Evolutionary conservation across 2,888 invertebrate species (phyloP).

Genomic region (Atherix ibis): DNA sequence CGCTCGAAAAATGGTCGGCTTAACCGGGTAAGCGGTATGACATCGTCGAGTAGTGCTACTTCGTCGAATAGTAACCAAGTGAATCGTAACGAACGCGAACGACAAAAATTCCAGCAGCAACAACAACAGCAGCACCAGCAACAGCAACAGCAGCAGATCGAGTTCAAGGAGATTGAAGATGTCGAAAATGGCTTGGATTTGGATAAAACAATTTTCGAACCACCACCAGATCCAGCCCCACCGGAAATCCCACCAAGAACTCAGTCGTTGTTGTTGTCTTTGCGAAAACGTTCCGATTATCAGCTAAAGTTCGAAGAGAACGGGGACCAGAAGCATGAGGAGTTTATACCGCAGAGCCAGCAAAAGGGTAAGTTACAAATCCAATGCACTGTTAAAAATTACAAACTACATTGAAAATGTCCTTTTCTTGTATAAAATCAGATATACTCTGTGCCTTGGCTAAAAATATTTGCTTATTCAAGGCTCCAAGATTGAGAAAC

Average conservation of each 20-base stretch:
- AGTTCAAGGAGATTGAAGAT: conserved; percentile 6
- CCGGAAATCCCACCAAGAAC: conserved; percentile 77
- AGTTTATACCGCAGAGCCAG: conserved; percentile 31
- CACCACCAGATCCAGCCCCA: conserved; percentile 72
- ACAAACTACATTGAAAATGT: no score
- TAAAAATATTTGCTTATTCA: no score
- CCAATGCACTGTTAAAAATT: no score
- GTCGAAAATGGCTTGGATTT: conserved; percentile 20
- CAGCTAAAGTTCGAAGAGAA: conserved; percentile 32
- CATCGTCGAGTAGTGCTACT: conserved; percentile 39
- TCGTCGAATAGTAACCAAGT: conserved; percentile 27
- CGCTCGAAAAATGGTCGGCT: conserved; percentile 23
- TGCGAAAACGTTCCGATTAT: conserved; percentile 31
- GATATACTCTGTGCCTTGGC: no score
- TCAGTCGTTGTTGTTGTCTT: conserved; percentile 50
- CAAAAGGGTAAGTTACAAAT: conserved; percentile 20
- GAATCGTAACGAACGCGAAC: conserved; percentile 20
- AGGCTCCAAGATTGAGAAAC: no score
- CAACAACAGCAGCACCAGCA: conserved; percentile 20
- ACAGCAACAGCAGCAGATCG: conserved; percentile 13
- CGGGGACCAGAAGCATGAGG: conserved; percentile 32
- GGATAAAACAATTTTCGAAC: conserved; percentile 35
- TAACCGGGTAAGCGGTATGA: conserved; percentile 37
- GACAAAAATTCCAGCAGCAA: conserved; percentile 19
- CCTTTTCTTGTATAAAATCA: no score